Evolutionary conservation across 2,888 invertebrate genomes (phyloP), one percentile per base, ranked within the genome.

Genomic region (Platerodrilus igneus): DNA sequence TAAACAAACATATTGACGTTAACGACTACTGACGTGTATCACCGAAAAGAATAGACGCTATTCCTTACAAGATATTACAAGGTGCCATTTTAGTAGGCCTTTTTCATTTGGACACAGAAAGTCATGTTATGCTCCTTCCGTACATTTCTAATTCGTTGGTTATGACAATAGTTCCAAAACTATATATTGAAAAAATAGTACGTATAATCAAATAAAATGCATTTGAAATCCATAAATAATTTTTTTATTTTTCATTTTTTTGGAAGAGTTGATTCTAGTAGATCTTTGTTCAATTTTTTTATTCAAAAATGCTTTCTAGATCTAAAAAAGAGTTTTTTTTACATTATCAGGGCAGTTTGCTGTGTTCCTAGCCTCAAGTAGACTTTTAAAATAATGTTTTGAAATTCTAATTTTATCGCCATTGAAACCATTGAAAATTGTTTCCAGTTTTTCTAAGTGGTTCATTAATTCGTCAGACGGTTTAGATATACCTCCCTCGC

Each of bases 271-370:
- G 4, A n/a, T 10, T 38, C 26, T 13, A 14, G n/a, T 15, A 38
- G 8, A 7, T 9, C n/a, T 2, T 19, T 19, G 19, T 38, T 38
- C 9, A 38, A n/a, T 21, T 31, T 20, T 5, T n/a, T 17, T 1
- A 40, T 41, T 22, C 30, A 6, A 19, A 41, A 41, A 31, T 15
- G 35, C 41, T 35, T 41, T 23, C 35, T 17, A 4, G 19, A 25
- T 25, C 35, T 21, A 23, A 41, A 35, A 35, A 35, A 40, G 13
- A 35, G 23, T n/a, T 16, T 17, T n/a, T 34, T 35, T 40, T 3
- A 27, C 11, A 23, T 39, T 18, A 10, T 20, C 19, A 32, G 10
- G 16, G 18, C 26, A 26, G 16, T 19, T 3, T 13, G 27, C 27
- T 15, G 1, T 9, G 25, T 15, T 5, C 11, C 8, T 13, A 13